These are phyloP conservation scores for Lophotriccus pileatus DNA, from an alignment of 2,797 vertebrate genomes.

Conservation along the genomic window DNA sequence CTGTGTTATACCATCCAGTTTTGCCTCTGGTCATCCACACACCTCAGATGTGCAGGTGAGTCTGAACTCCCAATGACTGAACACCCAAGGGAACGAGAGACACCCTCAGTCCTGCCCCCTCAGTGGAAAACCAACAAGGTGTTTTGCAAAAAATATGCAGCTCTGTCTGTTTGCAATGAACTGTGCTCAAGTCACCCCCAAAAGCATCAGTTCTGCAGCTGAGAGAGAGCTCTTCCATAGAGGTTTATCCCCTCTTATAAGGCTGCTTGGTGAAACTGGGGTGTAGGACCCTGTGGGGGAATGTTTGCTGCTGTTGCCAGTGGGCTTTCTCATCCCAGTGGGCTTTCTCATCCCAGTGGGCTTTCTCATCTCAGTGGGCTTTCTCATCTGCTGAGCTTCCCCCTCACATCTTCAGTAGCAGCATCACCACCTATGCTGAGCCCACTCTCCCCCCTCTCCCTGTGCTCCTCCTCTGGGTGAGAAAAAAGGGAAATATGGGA, in stretches of 20 bases:
- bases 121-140: not conserved
- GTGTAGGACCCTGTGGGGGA: not conserved
- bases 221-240: not conserved
- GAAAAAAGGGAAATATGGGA: not conserved
- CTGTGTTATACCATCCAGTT: accelerated
- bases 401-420: not conserved
- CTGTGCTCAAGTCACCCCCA: not conserved
- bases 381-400: not conserved
- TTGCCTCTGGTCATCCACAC: not conserved
- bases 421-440: not conserved
- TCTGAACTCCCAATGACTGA: not conserved
- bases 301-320: not conserved
- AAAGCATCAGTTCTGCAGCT: not conserved
- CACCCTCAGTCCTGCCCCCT: not conserved
- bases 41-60: not conserved
- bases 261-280: not conserved
- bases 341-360: too few relatives aligned
- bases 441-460: not conserved
- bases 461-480: not conserved
- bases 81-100: not conserved
- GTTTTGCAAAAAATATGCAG: not conserved
- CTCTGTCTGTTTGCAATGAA: not conserved
- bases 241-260: too few relatives aligned
- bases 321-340: accelerated
- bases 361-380: not conserved